These are phyloP conservation scores for Drosophila lacteicornis DNA, from an alignment of 1,140 invertebrate genomes.

Conservation along the genomic window DNA sequence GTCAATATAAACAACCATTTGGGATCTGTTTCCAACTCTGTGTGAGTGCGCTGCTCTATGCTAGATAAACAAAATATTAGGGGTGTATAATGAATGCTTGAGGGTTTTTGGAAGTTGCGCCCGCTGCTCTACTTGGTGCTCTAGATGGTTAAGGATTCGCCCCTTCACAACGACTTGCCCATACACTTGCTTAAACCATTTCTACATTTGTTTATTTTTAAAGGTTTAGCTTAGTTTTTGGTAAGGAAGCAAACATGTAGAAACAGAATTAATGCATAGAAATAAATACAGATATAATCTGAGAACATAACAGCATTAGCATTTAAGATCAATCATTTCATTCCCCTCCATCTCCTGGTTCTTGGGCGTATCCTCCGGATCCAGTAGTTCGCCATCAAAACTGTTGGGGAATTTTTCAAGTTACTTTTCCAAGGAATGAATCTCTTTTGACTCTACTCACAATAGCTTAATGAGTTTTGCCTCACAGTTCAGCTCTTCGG, in stretches of 20 bases:
- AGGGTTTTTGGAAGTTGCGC: slow-evolving; percentile 52
- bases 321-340: slow-evolving; percentile 70
- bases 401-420: slow-evolving; percentile 24
- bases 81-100: slow-evolving; percentile 63
- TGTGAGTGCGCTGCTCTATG: slow-evolving; percentile 54
- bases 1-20: slow-evolving; percentile 70
- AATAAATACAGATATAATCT: slow-evolving; percentile 1
- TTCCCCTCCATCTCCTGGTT: slow-evolving; percentile 77
- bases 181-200: background rate
- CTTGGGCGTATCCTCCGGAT: slow-evolving; percentile 67
- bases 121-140: slow-evolving; percentile 47
- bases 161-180: background rate
- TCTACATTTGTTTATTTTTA: background rate
- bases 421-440: background rate
- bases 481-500: slow-evolving; percentile 67
- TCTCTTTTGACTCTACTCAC: slow-evolving; percentile 27
- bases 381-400: slow-evolving; percentile 74
- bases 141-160: slow-evolving; percentile 2
- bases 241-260: no score
- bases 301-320: background rate
- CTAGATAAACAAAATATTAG: slow-evolving; percentile 76
- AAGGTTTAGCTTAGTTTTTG: background rate
- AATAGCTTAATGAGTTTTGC: slow-evolving; percentile 35
- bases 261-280: background rate
- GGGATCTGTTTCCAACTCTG: slow-evolving; percentile 66